Conservation (phyloP, 2,797 vertebrate species). For the Microhierax caerulescens region DNA sequence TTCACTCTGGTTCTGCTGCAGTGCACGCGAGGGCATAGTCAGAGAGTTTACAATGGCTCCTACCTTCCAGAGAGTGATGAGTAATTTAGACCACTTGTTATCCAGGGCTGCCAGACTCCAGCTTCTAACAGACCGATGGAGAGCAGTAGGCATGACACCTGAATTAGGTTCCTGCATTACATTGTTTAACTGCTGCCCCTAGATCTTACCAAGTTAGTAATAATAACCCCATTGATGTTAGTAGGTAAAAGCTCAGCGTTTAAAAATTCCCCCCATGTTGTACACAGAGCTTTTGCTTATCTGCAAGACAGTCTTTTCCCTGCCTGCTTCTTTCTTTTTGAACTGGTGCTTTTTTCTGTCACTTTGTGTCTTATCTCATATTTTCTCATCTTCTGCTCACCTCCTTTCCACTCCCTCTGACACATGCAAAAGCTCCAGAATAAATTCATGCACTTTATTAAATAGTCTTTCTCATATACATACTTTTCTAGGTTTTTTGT, state of each 20-base stretch:
- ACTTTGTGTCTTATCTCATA: background rate
- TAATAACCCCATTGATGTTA: constrained; percentile 1
- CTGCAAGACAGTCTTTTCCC: background rate
- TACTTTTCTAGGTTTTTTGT: background rate
- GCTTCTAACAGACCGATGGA: background rate
- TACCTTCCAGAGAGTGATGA: constrained; percentile 19
- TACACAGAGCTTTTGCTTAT: background rate
- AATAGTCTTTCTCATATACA: background rate
- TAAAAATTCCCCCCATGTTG: background rate
- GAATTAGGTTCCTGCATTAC: constrained; percentile 31
- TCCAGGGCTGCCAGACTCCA: constrained; percentile 35
- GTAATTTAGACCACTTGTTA: constrained; percentile 67
- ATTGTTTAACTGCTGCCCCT: constrained; percentile 4
- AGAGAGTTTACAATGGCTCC: constrained; percentile 48
- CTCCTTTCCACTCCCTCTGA: constrained; percentile 27
- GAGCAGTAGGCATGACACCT: constrained; percentile 28
- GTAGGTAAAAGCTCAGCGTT: background rate
- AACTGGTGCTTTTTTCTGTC: background rate
- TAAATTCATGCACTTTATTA: background rate
- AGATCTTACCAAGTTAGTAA: constrained; percentile 10
- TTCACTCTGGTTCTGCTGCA: constrained; percentile 39
- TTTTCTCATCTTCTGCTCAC: background rate
- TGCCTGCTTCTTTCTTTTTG: background rate
- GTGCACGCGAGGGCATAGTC: constrained; percentile 9
- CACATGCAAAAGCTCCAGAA: background rate